Conservation (phyloP, 2,888 invertebrate species). For the Eupithecia abbreviata region DNA sequence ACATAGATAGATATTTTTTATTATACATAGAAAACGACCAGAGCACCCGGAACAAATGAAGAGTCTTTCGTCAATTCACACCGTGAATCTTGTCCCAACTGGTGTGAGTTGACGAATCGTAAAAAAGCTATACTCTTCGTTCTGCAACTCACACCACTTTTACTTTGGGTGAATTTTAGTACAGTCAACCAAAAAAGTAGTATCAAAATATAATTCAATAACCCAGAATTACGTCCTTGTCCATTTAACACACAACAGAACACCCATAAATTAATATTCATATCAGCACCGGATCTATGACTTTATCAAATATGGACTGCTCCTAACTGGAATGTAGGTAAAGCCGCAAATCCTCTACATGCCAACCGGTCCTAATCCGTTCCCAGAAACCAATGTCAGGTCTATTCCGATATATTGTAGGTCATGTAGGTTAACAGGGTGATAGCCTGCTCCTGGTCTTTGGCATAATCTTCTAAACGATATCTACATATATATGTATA, state of each 20-base stretch:
- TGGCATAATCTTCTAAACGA: no score
- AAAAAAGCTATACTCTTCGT: no score
- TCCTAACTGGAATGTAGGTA: constrained; percentile 15
- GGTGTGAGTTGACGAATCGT: no score
- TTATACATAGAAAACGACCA: no score
- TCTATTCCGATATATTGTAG: constrained; percentile 1
- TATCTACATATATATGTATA: no score
- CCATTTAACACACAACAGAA: not conserved
- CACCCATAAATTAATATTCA: not conserved
- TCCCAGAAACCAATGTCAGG: not conserved
- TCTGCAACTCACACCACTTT: no score
- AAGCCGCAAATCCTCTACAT: constrained; percentile 21
- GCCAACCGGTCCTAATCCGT: constrained; percentile 13
- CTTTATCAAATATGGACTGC: constrained; percentile 4
- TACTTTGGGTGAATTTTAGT: no score
- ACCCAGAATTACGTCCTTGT: not conserved
- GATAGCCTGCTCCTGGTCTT: not conserved
- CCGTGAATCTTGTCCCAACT: no score
- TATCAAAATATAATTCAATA: not conserved
- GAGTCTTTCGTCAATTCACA: no score
- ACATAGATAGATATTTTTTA: no score
- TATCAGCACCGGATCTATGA: not conserved
- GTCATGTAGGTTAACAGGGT: not conserved
- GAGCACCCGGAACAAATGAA: no score
- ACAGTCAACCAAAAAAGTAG: no score